Conservation (phyloP, 1,140 invertebrate species). For the Cydia splendana region DNA sequence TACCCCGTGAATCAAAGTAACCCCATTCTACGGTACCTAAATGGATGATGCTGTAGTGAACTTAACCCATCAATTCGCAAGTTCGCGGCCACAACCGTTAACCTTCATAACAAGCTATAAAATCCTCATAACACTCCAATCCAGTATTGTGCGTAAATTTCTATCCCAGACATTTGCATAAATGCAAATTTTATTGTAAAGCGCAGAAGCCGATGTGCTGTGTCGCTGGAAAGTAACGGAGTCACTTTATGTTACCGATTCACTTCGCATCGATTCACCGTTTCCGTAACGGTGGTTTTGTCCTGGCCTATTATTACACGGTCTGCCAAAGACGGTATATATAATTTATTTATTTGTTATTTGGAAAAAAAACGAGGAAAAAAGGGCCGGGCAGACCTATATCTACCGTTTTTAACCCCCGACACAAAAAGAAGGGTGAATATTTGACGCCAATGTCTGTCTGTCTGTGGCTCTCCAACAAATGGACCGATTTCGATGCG, state of each 20-base stretch:
- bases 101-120: slow-evolving; percentile 3
- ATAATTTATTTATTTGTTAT: background rate
- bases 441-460: no score
- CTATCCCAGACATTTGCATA: slow-evolving; percentile 16
- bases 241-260: slow-evolving; percentile 23
- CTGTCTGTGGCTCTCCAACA: no score
- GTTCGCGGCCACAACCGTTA: background rate
- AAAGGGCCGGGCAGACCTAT: no score
- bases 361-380: background rate
- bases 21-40: no score
- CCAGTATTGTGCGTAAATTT: slow-evolving; percentile 10
- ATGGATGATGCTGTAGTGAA: no score
- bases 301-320: slow-evolving; percentile 2
- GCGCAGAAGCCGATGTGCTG: slow-evolving; percentile 13
- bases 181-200: slow-evolving; percentile 30
- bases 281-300: slow-evolving; percentile 23
- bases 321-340: background rate
- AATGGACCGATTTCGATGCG: no score
- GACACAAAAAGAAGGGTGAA: no score
- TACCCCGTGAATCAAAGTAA: no score
- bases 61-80: background rate
- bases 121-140: background rate
- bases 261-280: slow-evolving; percentile 21
- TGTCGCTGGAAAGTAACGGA: slow-evolving; percentile 17
- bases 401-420: no score